Evolutionary conservation across 1,140 invertebrate genomes (phyloP), one percentile per base, ranked within the genome.

Genomic region (Caenorhabditis remanei): DNA sequence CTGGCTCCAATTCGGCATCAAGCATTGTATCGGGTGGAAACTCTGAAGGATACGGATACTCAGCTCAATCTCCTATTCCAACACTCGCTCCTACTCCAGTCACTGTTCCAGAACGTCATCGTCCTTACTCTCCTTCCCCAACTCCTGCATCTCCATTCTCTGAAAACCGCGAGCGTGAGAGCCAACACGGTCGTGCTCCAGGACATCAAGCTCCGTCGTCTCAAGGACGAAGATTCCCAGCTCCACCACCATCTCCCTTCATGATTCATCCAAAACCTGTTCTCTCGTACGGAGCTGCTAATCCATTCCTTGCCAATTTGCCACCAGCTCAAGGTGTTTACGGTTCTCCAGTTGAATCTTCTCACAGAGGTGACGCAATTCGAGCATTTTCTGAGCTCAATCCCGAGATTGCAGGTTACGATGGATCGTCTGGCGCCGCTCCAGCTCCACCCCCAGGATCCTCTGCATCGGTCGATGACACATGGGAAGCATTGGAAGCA

Each of bases 281-380:
- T 79, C 71, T 79, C 71, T 79, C 71, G 13, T 79, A 79, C n/a
- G 71, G 71, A 32, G 71, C 71, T 21, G 43, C 71, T 53, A 79
- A 79, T 53, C 71, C 71, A 79, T 79, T 79, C 46, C 71, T 79
- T 53, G 71, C 71, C 43, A 79, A 79, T 14, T 50, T 79, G 46
- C 71, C 71, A 21, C 71, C 71, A 50, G 71, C 71, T 24, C 71
- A 79, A 79, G 71, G 71, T 13, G 71, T 79, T 50, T 79, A 79
- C 24, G 71, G 71, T 53, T 46, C 71, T 24, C 71, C 71, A 79
- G 46, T 79, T n/a, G 71, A 79, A 5, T 50, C 71, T 79, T 79
- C 71, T 24, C 43, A 79, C n/a, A n/a, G 43, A 79, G 71, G 71
- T 79, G 46, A 79, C 32, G 43, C 71, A 9, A 79, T 79, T 50